Evolutionary conservation across 2,888 invertebrate genomes (phyloP).

Genomic region (Drosophila dives): DNA sequence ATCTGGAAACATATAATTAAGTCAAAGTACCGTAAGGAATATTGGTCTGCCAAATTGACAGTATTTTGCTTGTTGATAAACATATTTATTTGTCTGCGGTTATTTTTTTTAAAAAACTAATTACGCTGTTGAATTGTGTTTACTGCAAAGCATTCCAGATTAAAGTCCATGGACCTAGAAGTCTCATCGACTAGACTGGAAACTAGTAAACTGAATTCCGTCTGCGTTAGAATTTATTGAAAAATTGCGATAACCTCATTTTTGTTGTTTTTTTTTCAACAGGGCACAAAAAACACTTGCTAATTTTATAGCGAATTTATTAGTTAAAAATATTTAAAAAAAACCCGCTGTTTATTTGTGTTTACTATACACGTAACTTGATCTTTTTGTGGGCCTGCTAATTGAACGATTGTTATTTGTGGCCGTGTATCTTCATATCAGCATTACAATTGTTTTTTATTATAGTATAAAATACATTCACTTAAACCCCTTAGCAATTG

Average conservation of each 20-base stretch:
- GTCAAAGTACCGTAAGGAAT: conserved; percentile 1
- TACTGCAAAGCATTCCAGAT: conserved; percentile 30
- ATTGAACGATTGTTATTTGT: conserved; percentile 20
- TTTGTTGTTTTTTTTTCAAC: background rate
- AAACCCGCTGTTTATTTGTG: background rate
- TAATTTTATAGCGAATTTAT: background rate
- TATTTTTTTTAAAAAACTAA: conserved; percentile 12
- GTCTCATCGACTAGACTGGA: conserved; percentile 18
- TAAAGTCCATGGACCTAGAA: conserved; percentile 47
- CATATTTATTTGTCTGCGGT: conserved; percentile 12
- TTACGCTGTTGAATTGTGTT: conserved; percentile 23
- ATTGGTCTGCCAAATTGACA: conserved; percentile 3
- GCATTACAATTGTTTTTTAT: conserved; percentile 30
- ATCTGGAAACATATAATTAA: conserved; percentile 22
- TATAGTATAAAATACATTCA: conserved; percentile 30
- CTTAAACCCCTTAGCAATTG: conserved; percentile 19
- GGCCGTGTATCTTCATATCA: conserved; percentile 18
- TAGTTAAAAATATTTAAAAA: background rate
- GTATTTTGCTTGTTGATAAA: conserved; percentile 28
- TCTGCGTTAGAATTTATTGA: background rate
- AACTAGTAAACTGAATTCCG: conserved; percentile 5
- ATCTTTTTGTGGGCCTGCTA: conserved; percentile 7
- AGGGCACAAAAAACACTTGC: background rate
- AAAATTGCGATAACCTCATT: conserved; percentile 11
- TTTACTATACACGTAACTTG: background rate